Evolutionary conservation across 2,888 invertebrate genomes (phyloP).

Genomic region (Micoletzkya japonica): DNA sequence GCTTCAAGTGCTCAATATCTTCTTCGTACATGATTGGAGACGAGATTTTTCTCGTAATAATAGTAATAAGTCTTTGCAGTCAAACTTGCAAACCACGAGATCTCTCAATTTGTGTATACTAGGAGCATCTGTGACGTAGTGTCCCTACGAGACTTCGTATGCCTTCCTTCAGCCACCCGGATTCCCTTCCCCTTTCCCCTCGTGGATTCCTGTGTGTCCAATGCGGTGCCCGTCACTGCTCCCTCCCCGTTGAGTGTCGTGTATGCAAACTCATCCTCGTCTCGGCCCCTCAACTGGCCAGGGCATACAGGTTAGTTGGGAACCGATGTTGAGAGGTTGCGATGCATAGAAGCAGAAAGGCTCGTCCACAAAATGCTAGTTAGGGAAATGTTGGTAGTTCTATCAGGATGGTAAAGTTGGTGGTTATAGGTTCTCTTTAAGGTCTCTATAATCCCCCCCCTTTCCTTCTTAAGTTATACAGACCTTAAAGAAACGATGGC

Average conservation of each 20-base stretch:
- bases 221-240: slow-evolving; percentile 95
- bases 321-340: no score
- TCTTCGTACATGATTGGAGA: neutral
- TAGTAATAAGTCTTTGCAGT: neutral
- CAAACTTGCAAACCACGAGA: no score
- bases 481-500: no score
- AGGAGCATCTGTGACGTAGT: neutral
- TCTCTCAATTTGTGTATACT: no score
- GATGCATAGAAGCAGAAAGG: no score
- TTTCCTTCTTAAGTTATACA: no score
- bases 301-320: slow-evolving; percentile 46
- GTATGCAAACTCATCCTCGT: slow-evolving; percentile 92
- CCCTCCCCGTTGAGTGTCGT: slow-evolving; percentile 93
- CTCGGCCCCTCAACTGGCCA: slow-evolving; percentile 83
- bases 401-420: no score
- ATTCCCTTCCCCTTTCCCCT: slow-evolving; percentile 36
- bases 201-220: slow-evolving; percentile 73
- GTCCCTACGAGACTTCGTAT: neutral
- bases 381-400: no score
- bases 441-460: no score
- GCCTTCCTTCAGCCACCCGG: slow-evolving; percentile 40
- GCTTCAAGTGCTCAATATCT: no score
- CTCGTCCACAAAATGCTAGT: no score
- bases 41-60: slow-evolving; percentile 3
- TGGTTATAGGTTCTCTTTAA: no score